phyloP scores from a whole-genome alignment of 2,888 invertebrate species.

The Lordiphosa fenestrarum region DNA sequence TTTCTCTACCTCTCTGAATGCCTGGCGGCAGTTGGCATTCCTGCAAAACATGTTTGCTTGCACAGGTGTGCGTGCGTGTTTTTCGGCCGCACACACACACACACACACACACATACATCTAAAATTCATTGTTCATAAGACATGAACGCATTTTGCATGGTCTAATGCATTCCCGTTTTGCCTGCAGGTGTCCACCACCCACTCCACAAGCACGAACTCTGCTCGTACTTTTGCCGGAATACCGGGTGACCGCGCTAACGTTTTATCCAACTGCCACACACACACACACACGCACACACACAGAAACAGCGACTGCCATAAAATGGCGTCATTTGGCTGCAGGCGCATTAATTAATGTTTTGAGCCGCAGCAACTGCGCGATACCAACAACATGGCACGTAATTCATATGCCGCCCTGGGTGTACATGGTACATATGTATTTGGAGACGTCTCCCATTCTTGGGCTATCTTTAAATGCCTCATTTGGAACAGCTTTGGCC shows the following conservation, averaged over 20 bases:
- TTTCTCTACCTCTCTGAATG: background rate
- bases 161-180: conserved; percentile 61
- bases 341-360: conserved; percentile 71
- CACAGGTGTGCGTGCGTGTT: conserved; percentile 42
- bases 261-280: conserved; percentile 23
- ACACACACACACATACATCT: conserved; percentile 32
- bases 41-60: conserved; percentile 43
- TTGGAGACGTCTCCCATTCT: background rate
- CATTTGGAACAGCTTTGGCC: background rate
- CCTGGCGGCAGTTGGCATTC: conserved; percentile 59
- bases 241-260: conserved; percentile 13
- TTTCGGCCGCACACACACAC: conserved; percentile 30
- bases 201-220: conserved; percentile 12
- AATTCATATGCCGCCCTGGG: conserved; percentile 1
- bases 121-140: conserved; percentile 70
- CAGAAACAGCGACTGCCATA: conserved; percentile 32
- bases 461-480: background rate
- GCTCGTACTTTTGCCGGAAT: conserved; percentile 7
- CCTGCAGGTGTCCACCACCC: conserved; percentile 43
- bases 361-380: conserved; percentile 41
- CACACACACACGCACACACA: conserved; percentile 24
- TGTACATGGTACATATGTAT: conserved; percentile 1
- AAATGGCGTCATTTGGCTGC: conserved; percentile 69
- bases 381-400: conserved; percentile 24
- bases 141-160: conserved; percentile 68